These are phyloP conservation scores for Drosophila virilis DNA, from an alignment of 1,140 invertebrate species.

Conservation along the genomic window DNA sequence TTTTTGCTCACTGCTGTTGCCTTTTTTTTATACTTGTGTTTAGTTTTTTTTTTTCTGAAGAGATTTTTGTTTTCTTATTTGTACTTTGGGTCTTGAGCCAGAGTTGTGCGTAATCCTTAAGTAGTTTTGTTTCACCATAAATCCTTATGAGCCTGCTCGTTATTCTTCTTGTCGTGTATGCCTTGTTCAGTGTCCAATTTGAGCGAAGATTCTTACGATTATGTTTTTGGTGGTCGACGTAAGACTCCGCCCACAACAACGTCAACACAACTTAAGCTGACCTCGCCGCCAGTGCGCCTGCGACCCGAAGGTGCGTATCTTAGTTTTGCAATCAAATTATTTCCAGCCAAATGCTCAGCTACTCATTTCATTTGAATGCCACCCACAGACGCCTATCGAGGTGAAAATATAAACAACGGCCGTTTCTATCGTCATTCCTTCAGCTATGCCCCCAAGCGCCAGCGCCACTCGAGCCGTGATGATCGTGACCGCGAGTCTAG, in stretches of 20 bases:
- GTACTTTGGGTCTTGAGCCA: constrained; percentile 8
- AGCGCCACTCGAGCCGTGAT: constrained; percentile 74
- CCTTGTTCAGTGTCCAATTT: constrained; percentile 82
- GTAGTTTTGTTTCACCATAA: constrained; percentile 15
- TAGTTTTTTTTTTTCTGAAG: not conserved
- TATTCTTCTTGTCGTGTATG: constrained; percentile 37
- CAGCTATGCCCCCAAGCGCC: constrained; percentile 83
- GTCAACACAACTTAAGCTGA: constrained; percentile 84
- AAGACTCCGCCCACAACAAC: constrained; percentile 83
- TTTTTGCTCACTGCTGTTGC: constrained; percentile 29
- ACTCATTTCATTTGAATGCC: not conserved
- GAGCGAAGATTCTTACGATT: constrained; percentile 85
- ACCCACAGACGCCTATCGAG: constrained; percentile 72
- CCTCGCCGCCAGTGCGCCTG: constrained; percentile 82
- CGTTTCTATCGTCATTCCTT: constrained; percentile 84
- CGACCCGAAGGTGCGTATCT: constrained; percentile 78
- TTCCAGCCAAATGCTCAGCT: not conserved
- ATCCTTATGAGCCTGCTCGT: constrained; percentile 46
- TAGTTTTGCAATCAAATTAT: not conserved
- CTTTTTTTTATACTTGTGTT: not conserved
- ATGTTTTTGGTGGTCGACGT: constrained; percentile 84
- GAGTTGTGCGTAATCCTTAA: constrained; percentile 17
- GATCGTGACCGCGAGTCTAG: constrained; percentile 83
- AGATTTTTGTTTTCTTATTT: not conserved
- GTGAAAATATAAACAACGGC: constrained; percentile 82